phyloP scores from a whole-genome alignment of 2,113 vertebrate genomes.

The Cyanoliseus patagonus region DNA sequence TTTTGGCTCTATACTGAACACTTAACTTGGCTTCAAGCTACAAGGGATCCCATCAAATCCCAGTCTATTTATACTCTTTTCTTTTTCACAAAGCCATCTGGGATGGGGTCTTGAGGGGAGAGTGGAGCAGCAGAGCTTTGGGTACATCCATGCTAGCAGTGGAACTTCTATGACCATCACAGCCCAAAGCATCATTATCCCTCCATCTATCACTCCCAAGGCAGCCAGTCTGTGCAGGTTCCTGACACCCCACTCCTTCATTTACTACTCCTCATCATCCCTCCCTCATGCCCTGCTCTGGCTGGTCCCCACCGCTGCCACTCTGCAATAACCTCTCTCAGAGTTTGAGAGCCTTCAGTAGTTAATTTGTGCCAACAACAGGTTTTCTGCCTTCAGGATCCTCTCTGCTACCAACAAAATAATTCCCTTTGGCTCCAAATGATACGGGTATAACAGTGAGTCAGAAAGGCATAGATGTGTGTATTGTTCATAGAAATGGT shows the following conservation, averaged over 20 bases:
- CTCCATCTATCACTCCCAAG: background rate
- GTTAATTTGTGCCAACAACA: background rate
- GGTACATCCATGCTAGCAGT: background rate
- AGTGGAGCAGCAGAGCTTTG: background rate
- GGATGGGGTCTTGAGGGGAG: background rate
- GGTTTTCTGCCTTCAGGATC: background rate
- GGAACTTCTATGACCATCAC: background rate
- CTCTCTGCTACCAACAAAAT: background rate
- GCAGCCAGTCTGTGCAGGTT: background rate
- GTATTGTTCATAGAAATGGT: background rate
- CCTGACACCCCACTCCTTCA: background rate
- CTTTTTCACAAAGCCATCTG: background rate
- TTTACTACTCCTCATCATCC: background rate
- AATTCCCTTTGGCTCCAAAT: background rate
- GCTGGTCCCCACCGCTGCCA: background rate
- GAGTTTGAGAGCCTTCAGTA: background rate
- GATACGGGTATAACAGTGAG: background rate
- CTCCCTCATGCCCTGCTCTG: background rate
- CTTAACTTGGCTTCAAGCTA: background rate
- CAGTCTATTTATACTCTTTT: background rate
- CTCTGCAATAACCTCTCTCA: background rate
- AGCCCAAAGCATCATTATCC: background rate
- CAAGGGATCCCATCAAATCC: background rate
- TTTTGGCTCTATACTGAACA: background rate
- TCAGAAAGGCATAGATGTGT: background rate